Base-by-base conservation (phyloP, 35 echinoderm and acorn worm genomes). In the Patiria miniata region DNA sequence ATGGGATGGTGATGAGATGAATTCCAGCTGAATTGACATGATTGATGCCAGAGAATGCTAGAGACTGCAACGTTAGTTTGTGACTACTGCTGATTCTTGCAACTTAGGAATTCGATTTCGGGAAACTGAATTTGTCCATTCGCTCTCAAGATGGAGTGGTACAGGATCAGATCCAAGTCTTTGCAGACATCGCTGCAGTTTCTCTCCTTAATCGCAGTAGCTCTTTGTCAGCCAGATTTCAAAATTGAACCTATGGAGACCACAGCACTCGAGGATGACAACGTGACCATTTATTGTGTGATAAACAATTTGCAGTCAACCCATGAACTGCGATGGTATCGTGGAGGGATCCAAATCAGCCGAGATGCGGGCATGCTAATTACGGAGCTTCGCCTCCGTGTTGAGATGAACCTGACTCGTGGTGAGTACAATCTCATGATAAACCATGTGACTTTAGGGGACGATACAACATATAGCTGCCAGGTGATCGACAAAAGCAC, bases 401-500 rank as follows among this genome's bases (percentile, higher is more conserved):
- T 90, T 22, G 83, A 84, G 81, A 81, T 51, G 32, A 84, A 91
- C 33, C 33, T 12, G n/a, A 54, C 39, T 21, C 51, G 57, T 5
- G 93, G 93, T 39, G 88, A 95, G 78, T 95, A 92, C 42, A 88
- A 95, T 73, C 82, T 95, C 12, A 68, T 84, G 26, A 95, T 95
- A n/a, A 61, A 44, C 22, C 50, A 87, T 29, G 90, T 95, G n/a
- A 52, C 77, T 22, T 55, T 80, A 37, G 84, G 89, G 17, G 93
- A 95, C 36, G 93, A 95, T 81, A 39, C 68, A 21, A 85, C 40
- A 17, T 95, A 95, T 68, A 22, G 51, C 12, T 95, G 93, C 39
- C 39, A 17, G 23, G 93, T 95, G 8, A 18, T 83, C n/a, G 30
- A 61, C 16, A 5, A 16, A 0, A 52, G 36, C 9, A 21, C 32